Conservation (phyloP, 2,888 invertebrate species). For the Lordiphosa andalusiaca region DNA sequence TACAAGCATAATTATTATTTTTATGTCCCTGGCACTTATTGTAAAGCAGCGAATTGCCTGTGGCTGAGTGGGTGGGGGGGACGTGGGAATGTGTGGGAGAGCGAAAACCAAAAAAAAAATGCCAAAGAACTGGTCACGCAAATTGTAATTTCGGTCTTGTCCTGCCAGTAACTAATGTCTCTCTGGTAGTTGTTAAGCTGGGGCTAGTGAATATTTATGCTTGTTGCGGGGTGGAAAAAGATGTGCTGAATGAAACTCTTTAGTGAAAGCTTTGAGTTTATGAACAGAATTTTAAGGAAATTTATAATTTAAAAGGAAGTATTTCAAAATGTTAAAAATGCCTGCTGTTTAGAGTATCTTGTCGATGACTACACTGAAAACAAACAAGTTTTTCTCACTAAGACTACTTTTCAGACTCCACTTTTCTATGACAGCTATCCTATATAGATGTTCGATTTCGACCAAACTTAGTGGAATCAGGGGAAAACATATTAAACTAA, state of each 20-base stretch:
- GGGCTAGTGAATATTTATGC: constrained; percentile 62
- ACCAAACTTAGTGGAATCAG: too few relatives aligned
- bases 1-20: constrained; percentile 77
- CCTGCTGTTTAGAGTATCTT: too few relatives aligned
- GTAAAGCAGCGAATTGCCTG: constrained; percentile 75
- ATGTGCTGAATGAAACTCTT: constrained; percentile 22
- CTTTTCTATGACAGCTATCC: too few relatives aligned
- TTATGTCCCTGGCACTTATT: constrained; percentile 75
- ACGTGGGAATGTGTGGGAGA: constrained; percentile 11
- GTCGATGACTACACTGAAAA: too few relatives aligned
- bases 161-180: constrained; percentile 39
- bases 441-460: too few relatives aligned
- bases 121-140: constrained; percentile 5
- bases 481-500: too few relatives aligned
- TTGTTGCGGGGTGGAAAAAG: constrained; percentile 28
- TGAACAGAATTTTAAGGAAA: too few relatives aligned
- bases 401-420: too few relatives aligned
- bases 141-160: constrained; percentile 41
- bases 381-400: too few relatives aligned
- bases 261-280: too few relatives aligned
- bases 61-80: constrained; percentile 4
- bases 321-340: too few relatives aligned
- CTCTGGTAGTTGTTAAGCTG: constrained; percentile 27
- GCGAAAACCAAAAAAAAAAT: not conserved
- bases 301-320: too few relatives aligned